phyloP scores from a whole-genome alignment of 1,140 invertebrate species.

The Drosophila saltans region DNA sequence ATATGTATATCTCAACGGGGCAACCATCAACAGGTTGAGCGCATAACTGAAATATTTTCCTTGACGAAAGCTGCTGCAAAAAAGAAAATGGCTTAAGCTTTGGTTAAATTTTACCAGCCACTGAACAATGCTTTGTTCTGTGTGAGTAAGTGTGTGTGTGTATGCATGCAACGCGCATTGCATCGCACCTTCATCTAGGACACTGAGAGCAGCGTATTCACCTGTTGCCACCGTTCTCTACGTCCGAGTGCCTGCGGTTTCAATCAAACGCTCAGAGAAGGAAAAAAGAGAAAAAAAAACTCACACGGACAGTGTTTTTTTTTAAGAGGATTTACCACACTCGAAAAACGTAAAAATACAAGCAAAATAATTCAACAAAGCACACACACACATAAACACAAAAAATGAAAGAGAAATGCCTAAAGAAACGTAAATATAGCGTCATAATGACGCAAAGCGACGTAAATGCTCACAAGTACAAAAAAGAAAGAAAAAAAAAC shows the following conservation, averaged over 20 bases:
- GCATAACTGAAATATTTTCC: conserved; percentile 10
- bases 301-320: conserved; percentile 12
- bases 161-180: conserved; percentile 14
- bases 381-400: background rate
- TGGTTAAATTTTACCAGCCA: background rate
- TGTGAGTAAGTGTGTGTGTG: background rate
- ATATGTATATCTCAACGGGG: background rate
- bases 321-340: conserved; percentile 17
- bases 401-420: background rate
- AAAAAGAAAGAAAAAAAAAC: background rate
- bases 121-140: background rate
- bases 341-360: background rate
- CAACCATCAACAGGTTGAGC: background rate
- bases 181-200: conserved; percentile 9
- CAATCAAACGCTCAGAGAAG: conserved; percentile 10
- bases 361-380: conserved; percentile 22
- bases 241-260: conserved; percentile 20
- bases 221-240: conserved; percentile 14
- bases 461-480: background rate
- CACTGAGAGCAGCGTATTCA: conserved; percentile 1
- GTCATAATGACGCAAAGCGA: conserved; percentile 16
- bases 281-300: conserved; percentile 5
- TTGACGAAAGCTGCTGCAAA: background rate
- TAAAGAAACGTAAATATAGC: conserved; percentile 14
- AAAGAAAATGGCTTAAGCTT: background rate